Conservation (phyloP, 2,113 vertebrate genomes). For the Triplophysa rosa region DNA sequence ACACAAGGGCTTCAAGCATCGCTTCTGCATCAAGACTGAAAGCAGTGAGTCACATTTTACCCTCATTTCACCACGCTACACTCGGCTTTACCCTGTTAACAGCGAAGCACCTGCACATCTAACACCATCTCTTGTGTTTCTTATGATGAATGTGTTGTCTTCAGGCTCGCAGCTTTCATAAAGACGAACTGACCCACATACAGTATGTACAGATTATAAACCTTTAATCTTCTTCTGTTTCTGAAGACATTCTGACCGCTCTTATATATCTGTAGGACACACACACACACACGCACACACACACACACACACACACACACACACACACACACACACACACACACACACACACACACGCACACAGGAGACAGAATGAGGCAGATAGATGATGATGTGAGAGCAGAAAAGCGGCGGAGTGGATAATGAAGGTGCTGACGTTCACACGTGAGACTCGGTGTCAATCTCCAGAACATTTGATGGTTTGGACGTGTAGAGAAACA, state of each 20-base stretch:
- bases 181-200: conserved; percentile 37
- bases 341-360: too few species aligned
- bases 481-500: conserved; percentile 46
- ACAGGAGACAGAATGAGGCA: neutral
- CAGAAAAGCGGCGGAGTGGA: conserved; percentile 51
- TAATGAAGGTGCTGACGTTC: conserved; percentile 61
- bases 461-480: conserved; percentile 54
- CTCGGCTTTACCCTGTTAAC: neutral
- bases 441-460: conserved; percentile 61
- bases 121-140: neutral
- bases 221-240: conserved; percentile 33
- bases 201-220: conserved; percentile 9
- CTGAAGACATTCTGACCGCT: neutral
- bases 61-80: neutral
- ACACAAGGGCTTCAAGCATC: conserved; percentile 90
- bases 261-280: neutral
- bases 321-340: neutral
- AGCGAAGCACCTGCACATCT: neutral
- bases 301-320: neutral
- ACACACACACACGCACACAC: neutral
- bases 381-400: conserved; percentile 26
- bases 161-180: neutral
- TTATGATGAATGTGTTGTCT: neutral
- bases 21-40: conserved; percentile 91
- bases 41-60: conserved; percentile 79